Evolutionary conservation across 2,113 vertebrate species (phyloP).

Genomic region (Sus scrofa): T2T-Sscrofa CM000818.6:112131001-112131500

Average conservation of each 20-base stretch:
- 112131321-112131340: conserved; percentile 92
- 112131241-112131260: conserved; percentile 94
- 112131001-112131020: conserved; percentile 19
- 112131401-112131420: conserved; percentile 91
- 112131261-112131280: conserved; percentile 91
- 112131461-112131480: conserved; percentile 88
- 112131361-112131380: conserved; percentile 89
- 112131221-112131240: conserved; percentile 95
- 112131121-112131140: no score
- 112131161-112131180: background rate
- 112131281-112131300: conserved; percentile 81
- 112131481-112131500: conserved; percentile 94
- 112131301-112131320: conserved; percentile 86
- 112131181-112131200: conserved; percentile 81
- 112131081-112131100: no score
- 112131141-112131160: no score
- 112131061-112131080: no score
- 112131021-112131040: background rate
- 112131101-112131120: no score
- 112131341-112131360: conserved; percentile 90
- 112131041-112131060: no score
- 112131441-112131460: conserved; percentile 91
- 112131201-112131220: conserved; percentile 90
- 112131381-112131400: conserved; percentile 91
- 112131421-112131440: conserved; percentile 88